A percentile compares a stretch with the other conserved stretches of the same genome.
Evolutionary conservation across 1,140 invertebrate genomes (phyloP).

Genomic region (Luehdorfia chinensis): DNA sequence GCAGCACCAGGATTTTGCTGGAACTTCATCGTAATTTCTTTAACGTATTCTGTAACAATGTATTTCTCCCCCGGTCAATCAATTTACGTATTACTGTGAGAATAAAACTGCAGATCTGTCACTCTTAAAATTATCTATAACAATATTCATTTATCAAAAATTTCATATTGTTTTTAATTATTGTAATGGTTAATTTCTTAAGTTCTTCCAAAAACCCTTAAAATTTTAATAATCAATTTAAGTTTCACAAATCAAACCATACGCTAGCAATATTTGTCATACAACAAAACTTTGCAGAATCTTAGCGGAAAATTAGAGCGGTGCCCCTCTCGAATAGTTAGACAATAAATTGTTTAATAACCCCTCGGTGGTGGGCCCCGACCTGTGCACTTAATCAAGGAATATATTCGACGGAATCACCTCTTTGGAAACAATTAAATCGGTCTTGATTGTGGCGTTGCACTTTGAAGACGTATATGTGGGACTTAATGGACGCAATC

Average conservation of each 20-base stretch:
- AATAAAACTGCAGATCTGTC: too few species aligned
- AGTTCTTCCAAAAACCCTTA: too few species aligned
- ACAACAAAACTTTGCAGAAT: conserved; percentile 55
- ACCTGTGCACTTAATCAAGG: conserved; percentile 65
- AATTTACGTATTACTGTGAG: too few species aligned
- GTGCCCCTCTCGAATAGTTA: conserved; percentile 62
- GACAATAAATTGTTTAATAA: conserved; percentile 75
- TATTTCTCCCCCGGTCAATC: too few species aligned
- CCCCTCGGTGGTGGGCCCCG: conserved; percentile 44
- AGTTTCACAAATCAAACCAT: conserved; percentile 45
- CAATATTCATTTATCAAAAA: too few species aligned
- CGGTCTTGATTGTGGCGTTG: conserved; percentile 49
- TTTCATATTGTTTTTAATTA: too few species aligned
- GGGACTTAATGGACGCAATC: background rate
- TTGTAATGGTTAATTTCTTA: too few species aligned
- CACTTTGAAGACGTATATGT: conserved; percentile 44
- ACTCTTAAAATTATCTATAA: too few species aligned
- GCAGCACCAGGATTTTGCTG: too few species aligned
- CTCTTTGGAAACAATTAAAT: conserved; percentile 72
- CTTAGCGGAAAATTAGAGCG: conserved; percentile 56
- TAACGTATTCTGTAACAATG: too few species aligned
- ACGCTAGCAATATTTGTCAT: conserved; percentile 41
- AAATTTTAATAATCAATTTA: too few species aligned
- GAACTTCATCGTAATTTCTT: too few species aligned
- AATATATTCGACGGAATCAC: conserved; percentile 61